Conservation (phyloP, 2,888 invertebrate genomes). For the Acleris laterana region DNA sequence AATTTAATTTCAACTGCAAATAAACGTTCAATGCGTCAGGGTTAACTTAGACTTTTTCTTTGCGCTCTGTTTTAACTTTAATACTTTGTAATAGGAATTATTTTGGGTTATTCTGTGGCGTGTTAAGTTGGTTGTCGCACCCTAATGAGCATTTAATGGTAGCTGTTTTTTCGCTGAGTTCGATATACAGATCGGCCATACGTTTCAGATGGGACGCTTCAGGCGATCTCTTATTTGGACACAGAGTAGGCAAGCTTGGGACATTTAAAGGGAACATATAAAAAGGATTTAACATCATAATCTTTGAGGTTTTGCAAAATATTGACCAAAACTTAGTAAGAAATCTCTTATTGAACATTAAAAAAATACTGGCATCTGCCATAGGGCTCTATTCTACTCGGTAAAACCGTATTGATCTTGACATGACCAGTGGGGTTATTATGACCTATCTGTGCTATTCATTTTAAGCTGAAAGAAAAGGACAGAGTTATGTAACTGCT, state of each 20-base stretch:
- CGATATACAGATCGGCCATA: constrained; percentile 59
- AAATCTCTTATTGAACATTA: no score
- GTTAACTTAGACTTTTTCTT: constrained; percentile 31
- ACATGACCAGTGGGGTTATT: no score
- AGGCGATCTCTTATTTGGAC: constrained; percentile 66
- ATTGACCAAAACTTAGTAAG: not conserved
- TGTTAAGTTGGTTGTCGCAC: constrained; percentile 54
- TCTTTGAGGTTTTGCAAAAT: not conserved
- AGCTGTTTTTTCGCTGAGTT: constrained; percentile 60
- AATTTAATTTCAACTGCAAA: constrained; percentile 38
- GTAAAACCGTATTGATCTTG: no score
- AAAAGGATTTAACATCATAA: no score
- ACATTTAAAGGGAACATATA: not conserved
- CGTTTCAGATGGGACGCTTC: constrained; percentile 62
- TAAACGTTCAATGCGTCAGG: constrained; percentile 46
- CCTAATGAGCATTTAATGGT: constrained; percentile 78
- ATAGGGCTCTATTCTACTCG: no score
- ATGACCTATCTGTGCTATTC: no score
- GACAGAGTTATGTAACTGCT: no score
- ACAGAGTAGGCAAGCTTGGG: constrained; percentile 45
- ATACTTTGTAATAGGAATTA: constrained; percentile 24
- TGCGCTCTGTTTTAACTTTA: constrained; percentile 38
- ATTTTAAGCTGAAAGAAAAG: no score
- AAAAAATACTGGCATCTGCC: no score
- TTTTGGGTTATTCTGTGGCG: constrained; percentile 32